Conservation (phyloP, 2,797 vertebrate species). For the Gambusia yucatana region DNA sequence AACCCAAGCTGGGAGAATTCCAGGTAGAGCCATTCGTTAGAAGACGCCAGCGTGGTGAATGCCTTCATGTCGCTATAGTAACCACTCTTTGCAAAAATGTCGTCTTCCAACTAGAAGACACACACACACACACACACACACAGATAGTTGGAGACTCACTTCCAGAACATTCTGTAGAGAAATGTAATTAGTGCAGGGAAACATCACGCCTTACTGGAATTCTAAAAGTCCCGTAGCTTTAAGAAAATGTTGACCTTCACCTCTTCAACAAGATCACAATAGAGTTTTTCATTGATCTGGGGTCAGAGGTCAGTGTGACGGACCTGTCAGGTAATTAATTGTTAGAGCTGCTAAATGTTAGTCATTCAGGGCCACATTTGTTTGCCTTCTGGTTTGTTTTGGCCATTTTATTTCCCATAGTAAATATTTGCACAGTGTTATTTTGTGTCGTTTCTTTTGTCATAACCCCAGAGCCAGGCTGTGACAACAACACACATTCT, state of each 20-base stretch:
- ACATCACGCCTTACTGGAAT: neutral
- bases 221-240: neutral
- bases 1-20: constrained; percentile 93
- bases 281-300: neutral
- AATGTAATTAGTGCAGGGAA: neutral
- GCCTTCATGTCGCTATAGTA: constrained; percentile 83
- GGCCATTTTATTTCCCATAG: neutral
- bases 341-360: neutral
- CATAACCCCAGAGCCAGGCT: neutral
- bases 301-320: neutral
- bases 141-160: neutral
- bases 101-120: constrained; percentile 86
- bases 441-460: neutral
- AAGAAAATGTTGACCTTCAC: neutral
- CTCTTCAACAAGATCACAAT: neutral
- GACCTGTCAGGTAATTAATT: neutral
- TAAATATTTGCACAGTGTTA: neutral
- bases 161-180: neutral
- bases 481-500: neutral
- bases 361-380: neutral
- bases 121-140: constrained; percentile 2
- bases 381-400: neutral
- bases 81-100: constrained; percentile 84
- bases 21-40: constrained; percentile 84
- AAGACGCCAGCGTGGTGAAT: constrained; percentile 66